These are phyloP conservation scores for Eunapius fragilis DNA, from an alignment of 37 sponge, comb jelly and placozoan species.

Conservation along the genomic window DNA sequence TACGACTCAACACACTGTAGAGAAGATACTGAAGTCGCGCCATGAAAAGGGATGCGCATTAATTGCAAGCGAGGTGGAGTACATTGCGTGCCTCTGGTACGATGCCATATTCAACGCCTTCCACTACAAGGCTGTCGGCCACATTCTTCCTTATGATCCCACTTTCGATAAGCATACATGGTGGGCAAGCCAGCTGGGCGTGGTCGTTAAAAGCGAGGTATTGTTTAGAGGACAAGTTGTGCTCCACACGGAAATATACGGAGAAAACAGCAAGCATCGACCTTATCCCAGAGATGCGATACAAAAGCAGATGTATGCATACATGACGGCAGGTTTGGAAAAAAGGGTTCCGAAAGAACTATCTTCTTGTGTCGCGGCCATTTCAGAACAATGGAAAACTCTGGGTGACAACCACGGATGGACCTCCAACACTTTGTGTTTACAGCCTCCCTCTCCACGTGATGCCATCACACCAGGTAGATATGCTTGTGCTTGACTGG, in stretches of 20 bases:
- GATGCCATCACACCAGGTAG: background rate
- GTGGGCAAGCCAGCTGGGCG: background rate
- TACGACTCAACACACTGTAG: background rate
- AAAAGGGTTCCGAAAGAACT: background rate
- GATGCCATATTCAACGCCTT: slow-evolving; percentile 4
- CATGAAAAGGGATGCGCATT: background rate
- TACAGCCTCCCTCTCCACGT: background rate
- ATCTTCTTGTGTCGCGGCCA: background rate
- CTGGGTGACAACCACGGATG: background rate
- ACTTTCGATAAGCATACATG: background rate
- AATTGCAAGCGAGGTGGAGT: background rate
- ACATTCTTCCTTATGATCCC: background rate
- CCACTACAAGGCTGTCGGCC: background rate
- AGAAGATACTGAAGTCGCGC: background rate
- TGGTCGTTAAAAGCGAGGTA: background rate
- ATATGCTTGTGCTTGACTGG: background rate
- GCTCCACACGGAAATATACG: background rate
- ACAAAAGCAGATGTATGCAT: background rate
- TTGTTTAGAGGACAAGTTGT: background rate
- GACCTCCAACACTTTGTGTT: background rate
- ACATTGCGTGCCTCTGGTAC: background rate
- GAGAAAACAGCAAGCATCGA: background rate
- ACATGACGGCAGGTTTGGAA: background rate
- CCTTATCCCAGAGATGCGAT: background rate
- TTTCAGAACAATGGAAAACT: background rate